Evolutionary conservation across 2,113 vertebrate genomes (phyloP).

Genomic region (Arvicanthis niloticus): DNA sequence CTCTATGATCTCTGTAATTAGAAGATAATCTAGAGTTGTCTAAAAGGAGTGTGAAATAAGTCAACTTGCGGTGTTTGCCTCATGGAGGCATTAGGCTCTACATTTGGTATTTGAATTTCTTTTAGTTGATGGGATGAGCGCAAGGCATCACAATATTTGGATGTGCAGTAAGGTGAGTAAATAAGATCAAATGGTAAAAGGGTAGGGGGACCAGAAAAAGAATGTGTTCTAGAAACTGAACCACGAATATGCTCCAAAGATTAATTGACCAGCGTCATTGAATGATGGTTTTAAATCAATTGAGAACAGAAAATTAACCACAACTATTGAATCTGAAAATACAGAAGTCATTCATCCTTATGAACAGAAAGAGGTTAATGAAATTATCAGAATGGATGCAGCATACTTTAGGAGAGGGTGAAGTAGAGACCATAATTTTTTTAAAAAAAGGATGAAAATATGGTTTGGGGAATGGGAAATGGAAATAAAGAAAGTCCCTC

Average conservation of each 20-base stretch:
- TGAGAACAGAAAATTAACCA: constrained; percentile 1
- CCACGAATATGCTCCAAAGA: not conserved
- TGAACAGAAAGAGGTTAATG: not conserved
- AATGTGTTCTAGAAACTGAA: not conserved
- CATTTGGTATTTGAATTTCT: not conserved
- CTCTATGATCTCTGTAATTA: not conserved
- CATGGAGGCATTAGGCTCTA: not conserved
- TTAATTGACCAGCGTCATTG: not conserved
- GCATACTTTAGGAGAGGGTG: not conserved
- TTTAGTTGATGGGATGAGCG: not conserved
- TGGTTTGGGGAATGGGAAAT: not conserved
- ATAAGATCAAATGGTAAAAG: not conserved
- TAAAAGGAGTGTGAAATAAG: not conserved
- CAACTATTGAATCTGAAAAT: not conserved
- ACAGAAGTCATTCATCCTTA: not conserved
- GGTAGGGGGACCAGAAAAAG: not conserved
- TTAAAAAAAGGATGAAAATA: not conserved
- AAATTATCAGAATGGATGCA: not conserved
- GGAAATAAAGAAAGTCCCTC: not conserved
- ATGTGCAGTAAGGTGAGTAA: not conserved
- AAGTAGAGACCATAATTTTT: not conserved
- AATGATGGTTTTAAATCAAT: constrained; percentile 1
- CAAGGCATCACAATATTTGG: not conserved
- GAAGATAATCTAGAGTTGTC: not conserved
- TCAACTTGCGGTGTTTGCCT: not conserved